These are phyloP conservation scores for Ormyrus labotus DNA, from an alignment of 2,888 invertebrate genomes.

Conservation along the genomic window DNA sequence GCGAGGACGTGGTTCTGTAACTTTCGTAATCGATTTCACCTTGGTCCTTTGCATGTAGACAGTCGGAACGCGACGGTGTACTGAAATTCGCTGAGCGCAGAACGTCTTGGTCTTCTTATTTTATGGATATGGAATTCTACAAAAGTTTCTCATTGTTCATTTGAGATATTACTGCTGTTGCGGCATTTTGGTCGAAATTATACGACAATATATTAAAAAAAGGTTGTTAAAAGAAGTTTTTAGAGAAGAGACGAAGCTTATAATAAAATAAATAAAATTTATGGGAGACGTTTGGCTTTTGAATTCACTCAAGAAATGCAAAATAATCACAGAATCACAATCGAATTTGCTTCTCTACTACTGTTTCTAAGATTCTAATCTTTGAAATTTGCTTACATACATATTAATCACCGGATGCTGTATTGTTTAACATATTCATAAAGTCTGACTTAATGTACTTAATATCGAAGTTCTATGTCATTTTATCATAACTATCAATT, in stretches of 20 bases:
- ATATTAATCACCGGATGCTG: constrained; percentile 45
- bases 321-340: constrained; percentile 38
- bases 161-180: neutral
- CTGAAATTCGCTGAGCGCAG: neutral
- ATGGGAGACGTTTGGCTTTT: too few relatives aligned
- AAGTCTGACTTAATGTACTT: constrained; percentile 34
- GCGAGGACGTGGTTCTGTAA: constrained; percentile 16
- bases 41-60: constrained; percentile 34
- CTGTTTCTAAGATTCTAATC: constrained; percentile 45
- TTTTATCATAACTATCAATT: constrained; percentile 28
- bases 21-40: constrained; percentile 47
- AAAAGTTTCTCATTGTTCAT: neutral
- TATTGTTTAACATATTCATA: constrained; percentile 42
- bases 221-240: too few relatives aligned
- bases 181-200: neutral
- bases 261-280: too few relatives aligned
- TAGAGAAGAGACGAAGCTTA: too few relatives aligned
- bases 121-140: constrained; percentile 9
- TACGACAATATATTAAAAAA: neutral
- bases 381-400: constrained; percentile 46
- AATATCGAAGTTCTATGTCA: constrained; percentile 8
- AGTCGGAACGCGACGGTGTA: neutral
- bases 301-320: constrained; percentile 2
- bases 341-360: constrained; percentile 12
- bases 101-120: neutral